Percentiles rank a stretch among this genome's conserved stretches.
Evolutionary conservation across 1,140 invertebrate genomes (phyloP).

Genomic region (Lasioglossum baleicum): DNA sequence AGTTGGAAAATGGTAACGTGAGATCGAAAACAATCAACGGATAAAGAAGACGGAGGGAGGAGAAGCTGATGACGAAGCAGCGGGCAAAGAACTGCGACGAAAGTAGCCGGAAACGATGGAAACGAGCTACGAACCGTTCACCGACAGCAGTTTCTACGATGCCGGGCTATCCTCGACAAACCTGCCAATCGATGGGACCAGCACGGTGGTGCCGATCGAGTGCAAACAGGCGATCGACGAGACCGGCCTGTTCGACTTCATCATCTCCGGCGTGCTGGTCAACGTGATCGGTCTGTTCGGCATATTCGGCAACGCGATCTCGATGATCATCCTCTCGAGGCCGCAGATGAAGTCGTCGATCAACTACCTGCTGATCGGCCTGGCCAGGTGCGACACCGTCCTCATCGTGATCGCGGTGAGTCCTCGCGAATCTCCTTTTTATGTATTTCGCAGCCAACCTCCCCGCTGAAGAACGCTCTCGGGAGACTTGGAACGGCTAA

Average conservation of each 20-base stretch:
- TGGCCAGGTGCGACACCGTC: slow-evolving; percentile 94
- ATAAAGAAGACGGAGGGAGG: not conserved
- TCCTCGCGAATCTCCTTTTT: not conserved
- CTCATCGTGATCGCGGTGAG: slow-evolving; percentile 89
- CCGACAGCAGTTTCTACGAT: slow-evolving; percentile 29
- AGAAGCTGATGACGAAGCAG: slow-evolving; percentile 22
- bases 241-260: slow-evolving; percentile 86
- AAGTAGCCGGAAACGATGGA: slow-evolving; percentile 50
- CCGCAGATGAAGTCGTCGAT: slow-evolving; percentile 97
- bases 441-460: too few relatives aligned
- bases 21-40: not conserved
- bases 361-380: slow-evolving; percentile 94
- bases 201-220: slow-evolving; percentile 52
- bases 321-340: slow-evolving; percentile 93
- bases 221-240: slow-evolving; percentile 78
- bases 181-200: slow-evolving; percentile 23
- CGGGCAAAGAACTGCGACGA: not conserved
- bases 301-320: slow-evolving; percentile 93
- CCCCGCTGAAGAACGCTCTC: too few relatives aligned
- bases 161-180: slow-evolving; percentile 46
- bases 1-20: slow-evolving; percentile 44
- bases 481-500: not conserved
- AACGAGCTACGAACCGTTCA: slow-evolving; percentile 40
- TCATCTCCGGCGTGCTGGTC: slow-evolving; percentile 91
- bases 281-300: slow-evolving; percentile 91